These are phyloP conservation scores for Agapetus fuscipes DNA, from an alignment of 2,888 invertebrate genomes.

Conservation along the genomic window DNA sequence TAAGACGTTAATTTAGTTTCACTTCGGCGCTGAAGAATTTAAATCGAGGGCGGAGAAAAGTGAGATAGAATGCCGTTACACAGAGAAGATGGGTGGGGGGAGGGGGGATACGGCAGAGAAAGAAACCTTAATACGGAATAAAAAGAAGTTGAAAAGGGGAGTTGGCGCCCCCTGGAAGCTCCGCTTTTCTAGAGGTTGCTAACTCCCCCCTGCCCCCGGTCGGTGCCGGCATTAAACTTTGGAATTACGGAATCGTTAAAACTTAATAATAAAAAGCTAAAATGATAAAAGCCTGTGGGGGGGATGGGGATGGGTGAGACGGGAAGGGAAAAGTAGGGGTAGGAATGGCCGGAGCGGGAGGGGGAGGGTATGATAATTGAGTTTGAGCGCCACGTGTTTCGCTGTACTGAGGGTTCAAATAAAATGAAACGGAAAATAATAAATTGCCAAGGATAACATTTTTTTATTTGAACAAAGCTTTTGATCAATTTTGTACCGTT, in stretches of 20 bases:
- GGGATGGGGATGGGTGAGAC: too few species aligned
- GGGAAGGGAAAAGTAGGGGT: too few species aligned
- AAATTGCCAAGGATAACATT: too few species aligned
- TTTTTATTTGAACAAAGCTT: too few species aligned
- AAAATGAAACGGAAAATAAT: too few species aligned
- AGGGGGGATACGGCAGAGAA: constrained; percentile 15
- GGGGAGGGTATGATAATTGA: constrained; percentile 20
- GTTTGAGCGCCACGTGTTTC: constrained; percentile 16
- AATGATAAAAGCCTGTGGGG: constrained; percentile 16
- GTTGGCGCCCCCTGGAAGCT: constrained; percentile 8
- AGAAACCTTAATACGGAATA: constrained; percentile 6
- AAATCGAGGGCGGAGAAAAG: constrained; percentile 4
- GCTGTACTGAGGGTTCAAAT: too few species aligned
- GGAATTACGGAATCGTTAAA: constrained; percentile 22
- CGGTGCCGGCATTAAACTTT: constrained; percentile 21
- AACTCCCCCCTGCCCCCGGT: constrained; percentile 5
- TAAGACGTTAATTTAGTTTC: constrained; percentile 10
- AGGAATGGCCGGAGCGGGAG: constrained; percentile 7
- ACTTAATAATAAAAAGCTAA: constrained; percentile 23
- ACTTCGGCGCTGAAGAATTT: constrained; percentile 7
- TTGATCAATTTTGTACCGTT: too few species aligned
- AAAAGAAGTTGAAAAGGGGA: constrained; percentile 12
- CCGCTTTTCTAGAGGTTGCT: too few species aligned
- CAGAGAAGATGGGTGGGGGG: constrained; percentile 7
- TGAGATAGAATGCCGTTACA: constrained; percentile 6